Evolutionary conservation across 2,113 vertebrate species (phyloP), one percentile per base, ranked within the genome.

Genomic region (Mesocricetus auratus): DNA sequence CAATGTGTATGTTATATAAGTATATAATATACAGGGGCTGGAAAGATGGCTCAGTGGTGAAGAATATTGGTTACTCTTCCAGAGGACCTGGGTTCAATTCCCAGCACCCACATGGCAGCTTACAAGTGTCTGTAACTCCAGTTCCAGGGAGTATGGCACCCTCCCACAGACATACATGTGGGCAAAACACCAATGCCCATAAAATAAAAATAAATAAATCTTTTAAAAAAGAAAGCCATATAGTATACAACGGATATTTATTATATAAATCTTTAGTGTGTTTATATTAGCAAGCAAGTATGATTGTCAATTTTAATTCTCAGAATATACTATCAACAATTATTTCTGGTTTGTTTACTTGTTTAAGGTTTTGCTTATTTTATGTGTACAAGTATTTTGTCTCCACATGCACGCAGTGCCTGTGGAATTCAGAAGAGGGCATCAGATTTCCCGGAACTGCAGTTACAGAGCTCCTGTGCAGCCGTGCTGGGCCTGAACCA

Each of bases 291-390:
- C 29, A 82, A 50, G 91, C 83, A 22, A 96, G 85, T 39, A 36
- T 74, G 17, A 2, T 73, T 86, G 26, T 31, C 50, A 39, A 47
- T 33, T 2, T 89, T 91, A 79, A 26, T 50, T 95, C 60, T 90
- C 86, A 82, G 86, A 88, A 60, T 56, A 3, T 82, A 4, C 93
- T 66, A 66, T 15, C 66, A 50, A 62, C 73, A n/a, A 92, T 47
- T 94, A 86, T 93, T 93, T 94, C 83, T 47, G 66, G 91, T 36
- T 89, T 64, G 26, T 79, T 87, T 73, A 78, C 92, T 95, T 6
- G 5, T 77, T 83, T 29, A 82, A n/a, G 11, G 26, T 78, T 91
- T 92, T 39, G 1, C 31, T 39, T n/a, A 39, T 69, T 50, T 24
- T 71, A 15, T 88, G 47, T 53, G 13, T 71, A 29, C 10, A 31